Evolutionary conservation across 2,113 vertebrate genomes (phyloP), one percentile per base, ranked within the genome.

Genomic region (Pachyramphus minor): DNA sequence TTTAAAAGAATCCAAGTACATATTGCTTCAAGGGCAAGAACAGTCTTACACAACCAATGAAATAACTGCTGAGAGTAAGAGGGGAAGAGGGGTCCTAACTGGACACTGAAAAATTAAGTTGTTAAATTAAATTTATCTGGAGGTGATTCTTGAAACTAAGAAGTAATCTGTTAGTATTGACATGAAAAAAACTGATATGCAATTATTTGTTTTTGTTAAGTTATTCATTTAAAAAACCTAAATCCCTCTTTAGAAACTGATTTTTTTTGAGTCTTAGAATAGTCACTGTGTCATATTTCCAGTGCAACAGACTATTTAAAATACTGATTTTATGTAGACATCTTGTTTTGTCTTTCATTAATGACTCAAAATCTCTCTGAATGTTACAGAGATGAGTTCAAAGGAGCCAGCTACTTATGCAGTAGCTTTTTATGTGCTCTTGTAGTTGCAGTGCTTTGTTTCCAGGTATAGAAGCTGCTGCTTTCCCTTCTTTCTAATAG

Each of bases 71-170:
- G 41, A 73, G 90, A 73, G 11, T 41, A 44, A 41, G 9, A 30
- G 4, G 1, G 4, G 10, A 31, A 67, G 18, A 81, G 4, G 3
- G 6, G 4, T 74, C 39, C 6, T 86, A 58, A 66, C 0, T 55
- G 56, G 14, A 69, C 37, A 33, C 39, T 59, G 47, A 59, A 83
- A 88, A 71, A 63, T 6, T 71, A 22, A 24, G 16, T 52, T 90
- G 9, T 37, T 88, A 55, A 44, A 55, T 74, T 62, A 25, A 60
- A 62, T 5, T 56, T 78, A 16, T 24, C 16, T 49, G n/a, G 37
- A 69, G 5, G 7, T 45, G 22, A 77, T 67, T 64, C 31, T 27
- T 89, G 80, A 58, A 87, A 42, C 2, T 49, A 66, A 56, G 58
- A 71, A 67, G 18, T 47, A 9, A 3, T 13, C 11, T 80, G 15